phyloP scores from a whole-genome alignment of 2,113 vertebrate species.

The Thalassoma bifasciatum region DNA sequence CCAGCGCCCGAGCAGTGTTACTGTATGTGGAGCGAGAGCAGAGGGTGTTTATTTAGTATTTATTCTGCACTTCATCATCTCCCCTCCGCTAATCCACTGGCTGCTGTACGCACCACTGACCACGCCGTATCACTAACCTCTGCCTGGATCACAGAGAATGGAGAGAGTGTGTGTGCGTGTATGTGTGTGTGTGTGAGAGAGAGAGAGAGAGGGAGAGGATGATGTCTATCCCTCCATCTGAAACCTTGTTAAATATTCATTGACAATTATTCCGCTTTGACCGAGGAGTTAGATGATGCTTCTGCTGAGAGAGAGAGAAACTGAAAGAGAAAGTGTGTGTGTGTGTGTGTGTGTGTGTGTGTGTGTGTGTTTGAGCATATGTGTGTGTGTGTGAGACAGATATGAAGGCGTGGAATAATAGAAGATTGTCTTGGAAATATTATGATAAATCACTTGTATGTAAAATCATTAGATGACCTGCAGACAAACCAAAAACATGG shows the following conservation, averaged over 20 bases:
- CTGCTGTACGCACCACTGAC: slow-evolving; percentile 76
- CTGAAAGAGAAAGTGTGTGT: slow-evolving; percentile 11
- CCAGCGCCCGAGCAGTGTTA: slow-evolving; percentile 26
- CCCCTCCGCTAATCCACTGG: slow-evolving; percentile 69
- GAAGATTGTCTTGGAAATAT: slow-evolving; percentile 63
- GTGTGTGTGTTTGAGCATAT: background rate
- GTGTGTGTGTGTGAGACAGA: slow-evolving; percentile 15
- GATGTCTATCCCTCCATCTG: slow-evolving; percentile 56
- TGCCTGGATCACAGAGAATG: slow-evolving; percentile 63
- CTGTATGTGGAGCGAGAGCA: slow-evolving; percentile 55
- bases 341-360: slow-evolving; percentile 32
- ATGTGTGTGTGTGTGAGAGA: background rate
- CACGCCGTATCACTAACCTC: slow-evolving; percentile 70
- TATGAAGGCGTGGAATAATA: slow-evolving; percentile 49
- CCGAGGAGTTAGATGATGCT: slow-evolving; percentile 78
- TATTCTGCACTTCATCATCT: slow-evolving; percentile 81
- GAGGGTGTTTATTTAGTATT: slow-evolving; percentile 78
- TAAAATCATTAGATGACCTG: slow-evolving; percentile 68
- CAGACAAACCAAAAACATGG: slow-evolving; percentile 44
- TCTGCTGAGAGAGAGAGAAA: slow-evolving; percentile 49
- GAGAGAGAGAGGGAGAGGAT: background rate
- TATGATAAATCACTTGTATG: slow-evolving; percentile 68
- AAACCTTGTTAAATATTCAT: slow-evolving; percentile 88
- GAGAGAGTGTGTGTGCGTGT: slow-evolving; percentile 8
- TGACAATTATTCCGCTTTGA: slow-evolving; percentile 87